These are phyloP conservation scores for Reinhardtius hippoglossoides DNA, from an alignment of 2,113 vertebrate species.

Conservation along the genomic window DNA sequence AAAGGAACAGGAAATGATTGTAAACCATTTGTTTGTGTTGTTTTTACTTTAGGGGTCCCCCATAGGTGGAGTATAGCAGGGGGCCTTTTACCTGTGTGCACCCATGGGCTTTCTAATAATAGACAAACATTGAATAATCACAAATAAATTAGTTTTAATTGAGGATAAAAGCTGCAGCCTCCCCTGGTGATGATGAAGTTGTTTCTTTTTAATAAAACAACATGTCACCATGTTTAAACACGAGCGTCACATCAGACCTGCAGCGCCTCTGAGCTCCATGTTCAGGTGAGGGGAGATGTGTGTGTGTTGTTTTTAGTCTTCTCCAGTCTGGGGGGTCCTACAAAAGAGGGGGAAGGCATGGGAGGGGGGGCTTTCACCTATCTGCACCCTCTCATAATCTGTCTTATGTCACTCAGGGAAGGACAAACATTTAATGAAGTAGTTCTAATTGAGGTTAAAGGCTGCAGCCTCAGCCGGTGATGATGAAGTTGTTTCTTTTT, in stretches of 20 bases:
- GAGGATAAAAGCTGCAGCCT: not conserved
- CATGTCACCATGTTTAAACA: conserved; percentile 25
- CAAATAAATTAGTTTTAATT: conserved; percentile 19
- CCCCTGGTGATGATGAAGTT: not conserved
- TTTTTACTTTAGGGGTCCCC: not conserved
- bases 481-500: not conserved
- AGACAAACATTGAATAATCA: too few species aligned
- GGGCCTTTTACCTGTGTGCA: too few species aligned
- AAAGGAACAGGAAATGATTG: not conserved
- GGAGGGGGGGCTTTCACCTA: too few species aligned
- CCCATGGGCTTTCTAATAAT: too few species aligned
- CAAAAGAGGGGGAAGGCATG: too few species aligned
- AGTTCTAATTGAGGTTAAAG: conserved; percentile 23
- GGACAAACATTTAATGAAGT: not conserved
- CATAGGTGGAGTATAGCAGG: too few species aligned
- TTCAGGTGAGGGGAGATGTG: conserved; percentile 62
- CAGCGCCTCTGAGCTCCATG: conserved; percentile 29
- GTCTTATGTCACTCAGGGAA: not conserved
- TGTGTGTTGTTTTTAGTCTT: too few species aligned
- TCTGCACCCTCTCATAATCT: too few species aligned
- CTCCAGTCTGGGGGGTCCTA: too few species aligned
- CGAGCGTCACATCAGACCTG: conserved; percentile 4
- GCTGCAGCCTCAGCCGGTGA: not conserved
- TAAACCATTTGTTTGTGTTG: not conserved
- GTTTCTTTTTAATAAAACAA: not conserved